A percentile compares a stretch with the other conserved stretches of the same genome.
phyloP scores from a whole-genome alignment of 2,888 invertebrate genomes.

The Apamea epomidion region DNA sequence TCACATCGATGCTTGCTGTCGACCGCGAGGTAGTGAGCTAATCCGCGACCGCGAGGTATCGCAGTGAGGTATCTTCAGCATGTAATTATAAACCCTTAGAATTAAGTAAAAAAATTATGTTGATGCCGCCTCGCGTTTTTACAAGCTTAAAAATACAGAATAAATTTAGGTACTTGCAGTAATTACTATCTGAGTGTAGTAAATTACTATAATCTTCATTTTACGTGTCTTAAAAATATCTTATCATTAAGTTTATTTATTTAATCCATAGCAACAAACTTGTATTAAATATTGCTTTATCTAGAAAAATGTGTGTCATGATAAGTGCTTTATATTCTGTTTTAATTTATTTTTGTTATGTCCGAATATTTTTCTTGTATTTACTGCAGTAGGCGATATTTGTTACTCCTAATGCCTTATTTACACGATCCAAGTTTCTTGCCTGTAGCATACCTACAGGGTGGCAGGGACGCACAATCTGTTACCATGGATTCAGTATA shows the following conservation, averaged over 20 bases:
- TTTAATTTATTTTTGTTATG: slow-evolving; percentile 8
- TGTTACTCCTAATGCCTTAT: neutral
- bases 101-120: neutral
- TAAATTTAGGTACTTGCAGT: neutral
- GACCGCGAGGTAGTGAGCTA: too few species aligned
- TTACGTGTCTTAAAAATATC: slow-evolving; percentile 2
- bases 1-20: too few species aligned
- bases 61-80: too few species aligned
- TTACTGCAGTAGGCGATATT: neutral
- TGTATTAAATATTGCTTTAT: slow-evolving; percentile 17
- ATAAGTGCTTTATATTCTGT: slow-evolving; percentile 7
- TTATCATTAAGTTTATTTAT: slow-evolving; percentile 22
- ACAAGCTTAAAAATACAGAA: neutral
- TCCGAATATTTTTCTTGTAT: slow-evolving; percentile 7
- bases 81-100: neutral
- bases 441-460: neutral
- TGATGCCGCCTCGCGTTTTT: neutral
- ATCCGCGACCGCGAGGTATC: too few species aligned
- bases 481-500: too few species aligned
- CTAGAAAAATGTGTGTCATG: neutral
- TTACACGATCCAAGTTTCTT: neutral
- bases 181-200: neutral
- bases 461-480: too few species aligned
- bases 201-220: neutral
- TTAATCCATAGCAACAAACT: neutral